These are phyloP conservation scores for Bombus difficillimus DNA, from an alignment of 1,140 invertebrate genomes.

Conservation along the genomic window DNA sequence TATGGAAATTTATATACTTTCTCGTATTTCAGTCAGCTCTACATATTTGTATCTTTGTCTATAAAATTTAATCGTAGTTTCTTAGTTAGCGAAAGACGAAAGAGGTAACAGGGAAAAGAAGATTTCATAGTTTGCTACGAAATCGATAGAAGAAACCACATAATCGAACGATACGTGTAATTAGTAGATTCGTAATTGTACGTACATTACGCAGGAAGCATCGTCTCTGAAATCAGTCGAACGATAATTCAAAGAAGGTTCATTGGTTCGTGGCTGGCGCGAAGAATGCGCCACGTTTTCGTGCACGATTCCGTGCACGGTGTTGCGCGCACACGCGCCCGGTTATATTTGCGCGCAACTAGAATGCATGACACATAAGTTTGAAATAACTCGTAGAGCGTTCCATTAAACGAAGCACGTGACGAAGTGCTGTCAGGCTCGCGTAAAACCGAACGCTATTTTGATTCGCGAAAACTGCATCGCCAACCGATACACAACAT, in stretches of 20 bases:
- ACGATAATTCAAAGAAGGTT: not conserved
- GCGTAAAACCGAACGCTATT: conserved; percentile 65
- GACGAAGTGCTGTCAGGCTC: conserved; percentile 67
- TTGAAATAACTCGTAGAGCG: conserved; percentile 70
- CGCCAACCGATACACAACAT: conserved; percentile 23
- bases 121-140: too few species aligned
- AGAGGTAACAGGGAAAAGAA: too few species aligned
- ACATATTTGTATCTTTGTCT: too few species aligned
- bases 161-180: too few species aligned
- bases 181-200: too few species aligned
- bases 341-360: conserved; percentile 70
- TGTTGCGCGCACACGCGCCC: not conserved
- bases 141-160: too few species aligned
- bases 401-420: conserved; percentile 71
- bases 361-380: conserved; percentile 73
- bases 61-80: too few species aligned
- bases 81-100: too few species aligned
- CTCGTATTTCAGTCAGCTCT: too few species aligned
- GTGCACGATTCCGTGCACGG: not conserved
- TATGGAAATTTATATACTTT: too few species aligned
- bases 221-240: too few species aligned
- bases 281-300: not conserved
- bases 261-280: not conserved
- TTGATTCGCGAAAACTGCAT: conserved; percentile 59
- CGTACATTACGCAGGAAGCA: too few species aligned